phyloP scores from a whole-genome alignment of 2,888 invertebrate genomes.

The Himalopsyche japonica region DNA sequence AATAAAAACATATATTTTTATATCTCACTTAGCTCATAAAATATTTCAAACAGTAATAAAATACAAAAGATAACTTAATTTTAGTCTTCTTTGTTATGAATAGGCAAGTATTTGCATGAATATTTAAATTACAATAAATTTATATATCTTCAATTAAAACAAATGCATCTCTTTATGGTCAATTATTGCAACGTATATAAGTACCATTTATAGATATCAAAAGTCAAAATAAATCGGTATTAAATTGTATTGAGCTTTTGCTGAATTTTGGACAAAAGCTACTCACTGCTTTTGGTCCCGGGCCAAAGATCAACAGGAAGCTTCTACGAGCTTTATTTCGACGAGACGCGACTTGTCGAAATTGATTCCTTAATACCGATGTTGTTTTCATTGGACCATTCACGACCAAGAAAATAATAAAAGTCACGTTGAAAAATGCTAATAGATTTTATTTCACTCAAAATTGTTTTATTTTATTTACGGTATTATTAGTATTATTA shows the following conservation, averaged over 20 bases:
- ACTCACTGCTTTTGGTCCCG: background rate
- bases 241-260: background rate
- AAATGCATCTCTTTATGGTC: too few species aligned
- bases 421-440: background rate
- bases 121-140: too few species aligned
- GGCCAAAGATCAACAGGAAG: slow-evolving; percentile 1
- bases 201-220: background rate
- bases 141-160: too few species aligned
- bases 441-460: background rate
- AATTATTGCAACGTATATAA: too few species aligned
- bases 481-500: too few species aligned
- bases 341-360: background rate
- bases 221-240: background rate
- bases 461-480: background rate
- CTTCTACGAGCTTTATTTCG: background rate
- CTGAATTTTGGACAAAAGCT: background rate
- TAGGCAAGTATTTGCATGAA: too few species aligned
- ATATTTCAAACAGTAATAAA: too few species aligned
- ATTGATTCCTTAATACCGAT: background rate
- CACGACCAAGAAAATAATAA: background rate
- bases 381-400: background rate
- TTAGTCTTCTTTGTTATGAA: too few species aligned
- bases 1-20: too few species aligned
- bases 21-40: too few species aligned
- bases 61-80: too few species aligned